phyloP scores from a whole-genome alignment of 2,113 vertebrate genomes.

The Gallinago media region DNA sequence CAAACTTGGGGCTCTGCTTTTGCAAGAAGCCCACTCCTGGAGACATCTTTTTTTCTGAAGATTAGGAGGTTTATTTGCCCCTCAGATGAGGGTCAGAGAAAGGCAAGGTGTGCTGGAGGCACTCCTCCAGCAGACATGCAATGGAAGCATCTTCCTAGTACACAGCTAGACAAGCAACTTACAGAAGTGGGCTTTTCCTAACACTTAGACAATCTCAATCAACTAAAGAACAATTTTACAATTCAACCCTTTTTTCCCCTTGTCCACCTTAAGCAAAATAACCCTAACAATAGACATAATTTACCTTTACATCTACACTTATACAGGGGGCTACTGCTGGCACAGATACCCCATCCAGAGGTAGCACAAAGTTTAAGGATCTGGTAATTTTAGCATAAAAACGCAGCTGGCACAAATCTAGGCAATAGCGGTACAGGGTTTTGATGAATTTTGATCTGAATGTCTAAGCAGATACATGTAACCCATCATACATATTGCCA shows the following conservation, averaged over 20 bases:
- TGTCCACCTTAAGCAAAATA: background rate
- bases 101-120: background rate
- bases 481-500: background rate
- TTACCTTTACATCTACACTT: background rate
- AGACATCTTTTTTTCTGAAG: background rate
- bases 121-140: background rate
- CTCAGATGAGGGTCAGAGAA: background rate
- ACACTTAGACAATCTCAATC: background rate
- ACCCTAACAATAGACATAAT: background rate
- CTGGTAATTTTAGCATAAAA: background rate
- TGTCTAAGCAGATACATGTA: background rate
- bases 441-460: background rate
- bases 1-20: background rate
- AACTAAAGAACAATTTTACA: background rate
- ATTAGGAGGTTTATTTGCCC: background rate
- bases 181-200: background rate
- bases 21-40: background rate
- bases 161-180: background rate
- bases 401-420: background rate
- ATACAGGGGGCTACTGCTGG: rapidly evolving
- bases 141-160: background rate
- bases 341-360: background rate
- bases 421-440: background rate
- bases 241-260: background rate
- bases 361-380: background rate